Evolutionary conservation across 1,140 invertebrate genomes (phyloP).

Genomic region (Periplaneta americana): DNA sequence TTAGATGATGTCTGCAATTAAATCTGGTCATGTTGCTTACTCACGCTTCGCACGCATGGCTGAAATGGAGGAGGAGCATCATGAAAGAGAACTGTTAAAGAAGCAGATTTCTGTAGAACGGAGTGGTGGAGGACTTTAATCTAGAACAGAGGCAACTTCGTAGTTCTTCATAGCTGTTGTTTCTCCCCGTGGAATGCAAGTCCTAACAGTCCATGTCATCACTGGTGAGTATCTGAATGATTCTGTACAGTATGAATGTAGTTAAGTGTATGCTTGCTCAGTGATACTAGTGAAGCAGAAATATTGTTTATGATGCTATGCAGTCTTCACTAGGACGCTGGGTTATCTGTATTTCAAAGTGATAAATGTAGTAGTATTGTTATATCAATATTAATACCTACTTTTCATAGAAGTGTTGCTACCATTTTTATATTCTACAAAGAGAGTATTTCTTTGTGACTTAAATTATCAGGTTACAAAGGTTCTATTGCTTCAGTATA

Average conservation of each 20-base stretch:
- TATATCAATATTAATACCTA: background rate
- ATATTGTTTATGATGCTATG: no score
- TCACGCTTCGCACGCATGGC: slow-evolving; percentile 89
- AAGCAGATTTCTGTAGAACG: slow-evolving; percentile 85
- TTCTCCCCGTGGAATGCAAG: background rate
- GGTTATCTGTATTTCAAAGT: background rate
- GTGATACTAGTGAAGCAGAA: no score
- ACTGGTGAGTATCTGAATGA: background rate
- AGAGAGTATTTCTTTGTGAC: background rate
- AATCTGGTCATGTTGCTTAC: slow-evolving; percentile 85
- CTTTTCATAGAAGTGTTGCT: background rate
- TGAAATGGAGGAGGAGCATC: slow-evolving; percentile 79
- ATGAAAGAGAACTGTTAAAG: slow-evolving; percentile 64
- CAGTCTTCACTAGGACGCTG: background rate
- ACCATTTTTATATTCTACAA: background rate
- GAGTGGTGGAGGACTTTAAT: slow-evolving; percentile 88
- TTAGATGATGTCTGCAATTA: slow-evolving; percentile 96
- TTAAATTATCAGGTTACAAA: background rate
- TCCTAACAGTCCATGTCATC: background rate
- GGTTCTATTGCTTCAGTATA: no score
- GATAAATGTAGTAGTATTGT: background rate
- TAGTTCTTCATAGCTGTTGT: background rate
- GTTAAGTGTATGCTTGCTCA: background rate
- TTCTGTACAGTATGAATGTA: background rate
- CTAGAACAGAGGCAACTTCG: background rate